Evolutionary conservation across 2,888 invertebrate genomes (phyloP).

Genomic region (Pheosia tremula): DNA sequence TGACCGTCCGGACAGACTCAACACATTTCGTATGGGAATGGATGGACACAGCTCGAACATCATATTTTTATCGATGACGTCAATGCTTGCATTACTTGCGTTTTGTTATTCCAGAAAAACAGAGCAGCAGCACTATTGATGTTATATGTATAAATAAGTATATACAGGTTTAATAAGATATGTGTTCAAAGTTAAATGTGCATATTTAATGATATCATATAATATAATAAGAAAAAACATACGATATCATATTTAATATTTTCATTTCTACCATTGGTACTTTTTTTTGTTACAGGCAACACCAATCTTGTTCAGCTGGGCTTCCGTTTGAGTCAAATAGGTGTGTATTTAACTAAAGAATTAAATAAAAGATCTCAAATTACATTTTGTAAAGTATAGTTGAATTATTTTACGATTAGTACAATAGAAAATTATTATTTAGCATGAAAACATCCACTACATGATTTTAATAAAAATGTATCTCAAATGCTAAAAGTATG

Average conservation of each 20-base stretch:
- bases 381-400: not conserved
- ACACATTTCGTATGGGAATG: constrained; percentile 43
- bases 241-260: too few species aligned
- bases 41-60: constrained; percentile 43
- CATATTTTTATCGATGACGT: constrained; percentile 76
- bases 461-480: not conserved
- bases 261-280: constrained; percentile 9
- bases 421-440: not conserved
- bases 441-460: not conserved
- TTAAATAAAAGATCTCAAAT: too few species aligned
- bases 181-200: not conserved
- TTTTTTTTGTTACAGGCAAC: constrained; percentile 14
- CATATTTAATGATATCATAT: too few species aligned
- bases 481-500: not conserved
- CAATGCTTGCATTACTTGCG: constrained; percentile 48
- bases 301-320: not conserved
- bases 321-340: constrained; percentile 12
- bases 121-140: too few species aligned
- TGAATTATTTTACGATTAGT: not conserved
- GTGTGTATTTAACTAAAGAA: not conserved
- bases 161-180: not conserved
- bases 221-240: too few species aligned
- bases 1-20: constrained; percentile 40
- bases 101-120: constrained; percentile 52
- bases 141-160: too few species aligned